Conservation (phyloP, 2,113 vertebrate genomes). For the Mastomys coucha region DNA sequence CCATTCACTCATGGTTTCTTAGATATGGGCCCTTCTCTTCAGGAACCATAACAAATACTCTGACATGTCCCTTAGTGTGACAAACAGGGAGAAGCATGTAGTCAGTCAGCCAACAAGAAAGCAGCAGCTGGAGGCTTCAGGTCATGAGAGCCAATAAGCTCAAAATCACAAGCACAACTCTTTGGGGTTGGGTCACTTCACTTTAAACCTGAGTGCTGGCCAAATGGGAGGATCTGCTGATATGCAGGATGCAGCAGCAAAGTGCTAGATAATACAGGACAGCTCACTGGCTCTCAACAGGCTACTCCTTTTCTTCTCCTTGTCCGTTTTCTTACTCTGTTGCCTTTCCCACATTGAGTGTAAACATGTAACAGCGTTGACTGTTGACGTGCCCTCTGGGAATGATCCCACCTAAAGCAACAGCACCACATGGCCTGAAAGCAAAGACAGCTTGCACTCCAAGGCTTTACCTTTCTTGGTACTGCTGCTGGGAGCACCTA, state of each 20-base stretch:
- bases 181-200: not conserved
- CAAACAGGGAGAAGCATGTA: not conserved
- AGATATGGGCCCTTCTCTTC: not conserved
- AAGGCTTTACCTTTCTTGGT: not conserved
- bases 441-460: not conserved
- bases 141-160: not conserved
- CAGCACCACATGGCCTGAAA: not conserved
- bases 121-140: not conserved
- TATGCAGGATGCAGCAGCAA: not conserved
- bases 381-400: not conserved
- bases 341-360: not conserved
- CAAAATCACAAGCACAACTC: not conserved
- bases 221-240: not conserved
- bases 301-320: not conserved
- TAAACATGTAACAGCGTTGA: not conserved
- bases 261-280: not conserved
- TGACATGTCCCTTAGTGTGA: not conserved
- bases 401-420: not conserved
- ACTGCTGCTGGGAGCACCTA: not conserved
- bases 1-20: not conserved
- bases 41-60: not conserved
- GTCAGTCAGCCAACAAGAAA: not conserved
- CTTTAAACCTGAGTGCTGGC: constrained; percentile 15
- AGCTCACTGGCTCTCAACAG: not conserved
- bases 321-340: constrained; percentile 24